These are phyloP conservation scores for Tyrannus savana DNA, from an alignment of 2,113 vertebrate genomes.

Conservation along the genomic window DNA sequence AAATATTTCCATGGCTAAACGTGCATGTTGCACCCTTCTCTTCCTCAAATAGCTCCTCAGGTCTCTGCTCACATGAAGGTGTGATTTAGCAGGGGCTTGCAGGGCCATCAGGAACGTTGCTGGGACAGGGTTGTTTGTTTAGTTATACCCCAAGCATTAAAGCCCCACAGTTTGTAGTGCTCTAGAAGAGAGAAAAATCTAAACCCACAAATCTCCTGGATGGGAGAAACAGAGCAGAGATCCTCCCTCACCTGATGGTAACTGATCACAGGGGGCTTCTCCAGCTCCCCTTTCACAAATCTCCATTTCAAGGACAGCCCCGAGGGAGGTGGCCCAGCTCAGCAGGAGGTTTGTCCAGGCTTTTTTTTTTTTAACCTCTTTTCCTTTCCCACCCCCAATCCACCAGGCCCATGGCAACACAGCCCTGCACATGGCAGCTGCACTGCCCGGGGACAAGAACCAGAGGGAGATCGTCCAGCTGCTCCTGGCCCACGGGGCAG, in stretches of 20 bases:
- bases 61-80: not conserved
- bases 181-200: not conserved
- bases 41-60: not conserved
- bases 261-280: not conserved
- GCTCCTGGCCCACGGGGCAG: conserved; percentile 62
- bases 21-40: not conserved
- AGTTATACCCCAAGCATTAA: not conserved
- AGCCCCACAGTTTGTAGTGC: accelerated
- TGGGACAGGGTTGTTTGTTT: not conserved
- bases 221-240: not conserved
- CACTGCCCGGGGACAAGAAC: conserved; percentile 25
- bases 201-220: not conserved
- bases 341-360: not conserved
- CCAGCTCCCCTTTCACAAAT: not conserved
- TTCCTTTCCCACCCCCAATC: not conserved
- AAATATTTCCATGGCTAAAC: not conserved
- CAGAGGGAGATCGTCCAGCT: conserved; percentile 61
- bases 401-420: conserved; percentile 69
- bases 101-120: not conserved
- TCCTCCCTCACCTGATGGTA: not conserved
- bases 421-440: conserved; percentile 70
- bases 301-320: not conserved
- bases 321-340: not conserved
- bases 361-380: too few relatives aligned
- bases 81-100: accelerated